Evolutionary conservation across 1,140 invertebrate species (phyloP), one percentile per base, ranked within the genome.

Genomic region (Sarcophaga peregrina): DNA sequence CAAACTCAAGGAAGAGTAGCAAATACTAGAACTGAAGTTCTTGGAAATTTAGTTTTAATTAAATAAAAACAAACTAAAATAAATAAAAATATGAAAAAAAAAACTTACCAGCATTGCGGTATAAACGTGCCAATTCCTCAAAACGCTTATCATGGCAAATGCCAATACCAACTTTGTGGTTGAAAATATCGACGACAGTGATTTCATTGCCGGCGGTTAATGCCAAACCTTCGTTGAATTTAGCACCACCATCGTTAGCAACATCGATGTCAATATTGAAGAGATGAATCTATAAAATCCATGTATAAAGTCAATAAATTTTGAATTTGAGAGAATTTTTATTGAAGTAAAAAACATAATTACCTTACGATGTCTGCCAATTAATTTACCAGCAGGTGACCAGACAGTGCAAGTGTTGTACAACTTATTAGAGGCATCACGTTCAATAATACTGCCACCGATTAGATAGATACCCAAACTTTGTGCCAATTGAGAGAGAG

Each of bases 71-170:
- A n/a, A 37, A 37, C 4, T 2, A 37, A 37, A 37, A 37, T 1
- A 37, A 37, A 37, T 37, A 37, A 37, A 37, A 37, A 37, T 4
- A 37, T 37, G n/a, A n/a, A n/a, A 37, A 37, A 37, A 37, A 15
- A 80, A 7, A 25, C 84, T 85, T 37, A 89, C 87, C 88, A 85
- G 87, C 83, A 81, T 94, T 93, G 45, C 95, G 92, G 92, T 98
- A 98, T 8, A 97, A 85, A 83, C 95, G 93, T 0, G 96, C 96
- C 92, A 98, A 91, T 91, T 98, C 96, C 83, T 95, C 93, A 91
- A 98, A 99, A 78, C 97, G 91, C 46, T 99, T 93, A 90, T 99
- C 98, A 87, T 98, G 98, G 86, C 98, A 99, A 86, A 99, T 97
- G 10, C 96, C 97, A 80, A 98, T 86, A 2, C 97, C 98, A 84